Base-by-base conservation (phyloP, 2,113 vertebrate species). In the Pomatostomus ruficeps region DNA sequence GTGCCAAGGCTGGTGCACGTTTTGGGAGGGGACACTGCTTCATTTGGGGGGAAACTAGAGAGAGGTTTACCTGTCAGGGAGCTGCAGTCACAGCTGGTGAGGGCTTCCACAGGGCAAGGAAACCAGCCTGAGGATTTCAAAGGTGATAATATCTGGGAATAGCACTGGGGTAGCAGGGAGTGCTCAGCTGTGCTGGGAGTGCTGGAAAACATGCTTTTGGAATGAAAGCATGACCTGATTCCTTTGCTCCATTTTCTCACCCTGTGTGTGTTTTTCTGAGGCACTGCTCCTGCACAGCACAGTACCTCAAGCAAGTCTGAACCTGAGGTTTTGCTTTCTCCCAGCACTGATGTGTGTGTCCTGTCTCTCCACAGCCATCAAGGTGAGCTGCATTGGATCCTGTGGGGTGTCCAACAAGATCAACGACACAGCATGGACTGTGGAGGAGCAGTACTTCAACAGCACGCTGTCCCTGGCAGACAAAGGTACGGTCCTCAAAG, bases 371-470 rank as follows among this genome's bases (percentile, higher is more conserved):
- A 46, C 97, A 99, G 99, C 98, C 35, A 98, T 99, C 96, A 99
- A 99, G 85, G 99, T 99, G 97, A 99, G 98, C 97, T 99, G 99
- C 70, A 78, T 98, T 12, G 99, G 99, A 11, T 98, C 97, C 90
- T 99, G 99, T 31, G 99, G 99, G 16, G 98, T 99, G 62, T 99
- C 98, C 55, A 99, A 11, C 96, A 99, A 99, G 94, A 94, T 98
- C 11, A 98, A 99, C 2, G 99, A 99, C 81, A 96, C 97, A 0
- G 91, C 98, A 0, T 99, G 99, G 99, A 98, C 95, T 0, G 85
- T 74, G 54, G 99, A 99, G 93, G 99, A 99, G 88, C 98, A 98
- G 93, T 99, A 99, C 95, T 99, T 99, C 96, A 99, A 98, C 97
- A 99, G 98, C 79, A 99, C 98, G 0, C 77, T 99, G 79, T 98